A percentile compares a stretch with the other conserved stretches of the same genome.
phyloP scores from a whole-genome alignment of 1,140 invertebrate species.

The Drosophila nasuta region DNA sequence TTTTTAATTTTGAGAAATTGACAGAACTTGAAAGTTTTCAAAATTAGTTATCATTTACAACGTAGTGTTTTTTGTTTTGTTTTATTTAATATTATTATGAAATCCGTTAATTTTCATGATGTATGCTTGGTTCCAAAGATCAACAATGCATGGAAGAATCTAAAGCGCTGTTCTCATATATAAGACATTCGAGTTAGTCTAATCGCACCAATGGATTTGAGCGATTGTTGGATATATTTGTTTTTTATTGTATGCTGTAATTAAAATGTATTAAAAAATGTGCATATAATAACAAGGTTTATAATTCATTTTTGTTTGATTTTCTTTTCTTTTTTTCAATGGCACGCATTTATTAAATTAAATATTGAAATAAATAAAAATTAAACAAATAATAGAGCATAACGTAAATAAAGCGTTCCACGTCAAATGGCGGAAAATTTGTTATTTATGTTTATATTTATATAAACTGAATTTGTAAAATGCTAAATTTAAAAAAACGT shows the following conservation, averaged over 20 bases:
- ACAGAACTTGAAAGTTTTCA: neutral
- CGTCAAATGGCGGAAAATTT: slow-evolving; percentile 51
- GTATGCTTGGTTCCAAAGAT: slow-evolving; percentile 26
- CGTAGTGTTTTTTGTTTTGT: neutral
- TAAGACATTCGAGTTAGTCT: slow-evolving; percentile 5
- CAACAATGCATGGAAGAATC: slow-evolving; percentile 18
- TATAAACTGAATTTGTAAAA: slow-evolving; percentile 33
- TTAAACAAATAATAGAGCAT: slow-evolving; percentile 75
- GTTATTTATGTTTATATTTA: slow-evolving; percentile 38
- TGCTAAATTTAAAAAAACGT: slow-evolving; percentile 31
- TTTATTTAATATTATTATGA: neutral
- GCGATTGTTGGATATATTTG: slow-evolving; percentile 35
- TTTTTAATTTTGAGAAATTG: neutral
- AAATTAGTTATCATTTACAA: neutral
- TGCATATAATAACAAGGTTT: slow-evolving; percentile 57
- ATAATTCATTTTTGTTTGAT: slow-evolving; percentile 28
- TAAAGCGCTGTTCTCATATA: slow-evolving; percentile 11
- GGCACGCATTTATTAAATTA: slow-evolving; percentile 60
- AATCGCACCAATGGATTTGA: slow-evolving; percentile 52
- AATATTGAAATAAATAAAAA: slow-evolving; percentile 67
- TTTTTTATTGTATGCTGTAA: slow-evolving; percentile 59
- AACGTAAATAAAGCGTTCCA: slow-evolving; percentile 67
- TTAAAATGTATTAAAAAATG: slow-evolving; percentile 63
- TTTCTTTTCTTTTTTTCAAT: slow-evolving; percentile 40
- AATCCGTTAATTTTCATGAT: slow-evolving; percentile 2